Base-by-base conservation (phyloP, 2,113 vertebrate genomes). In the Capreolus pygargus region DNA sequence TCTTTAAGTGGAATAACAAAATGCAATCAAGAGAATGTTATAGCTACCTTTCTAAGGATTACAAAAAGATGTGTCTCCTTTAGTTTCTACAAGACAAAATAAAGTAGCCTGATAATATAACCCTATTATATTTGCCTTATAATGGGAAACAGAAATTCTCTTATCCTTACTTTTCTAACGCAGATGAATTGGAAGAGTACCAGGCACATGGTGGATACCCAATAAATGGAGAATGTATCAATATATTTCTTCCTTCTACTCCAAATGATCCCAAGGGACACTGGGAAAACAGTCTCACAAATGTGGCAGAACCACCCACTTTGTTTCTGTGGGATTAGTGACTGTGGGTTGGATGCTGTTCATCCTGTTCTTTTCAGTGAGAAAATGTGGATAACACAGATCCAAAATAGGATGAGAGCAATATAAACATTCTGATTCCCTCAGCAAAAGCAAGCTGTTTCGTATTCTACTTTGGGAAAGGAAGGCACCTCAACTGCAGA, bases 321-420 rank as follows among this genome's bases (percentile, higher is more conserved):
- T 92, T 58, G 95, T 82, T 97, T 96, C 50, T 55, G 58, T 86
- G 43, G 36, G 23, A 87, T 89, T 70, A 92, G 19, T 83, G 55
- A 96, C 4, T 92, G 21, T 93, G 76, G 28, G 91, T 78, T 81
- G 57, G 74, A 94, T 95, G 61, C 55, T 91, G 74, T 57, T 94
- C 57, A 92, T 76, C 33, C 92, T 97, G 78, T 86, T 96, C 87
- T 70, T 97, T 88, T 85, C 33, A 79, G 43, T 93, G 78, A 97
- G 60, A 97, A 97, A 96, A 97, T 93, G 7, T 92, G 54, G 86
- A 8, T 85, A 97, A 95, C 74, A 96, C 3, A 95, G 61, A 97
- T 79, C 86, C 70, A 95, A 96, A 94, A 84, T 5, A 96, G 67
- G 61, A 74, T 43, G 33, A 94, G 43, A 96, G 55, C 94, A 96